Percentiles rank a stretch among this genome's conserved stretches.
Evolutionary conservation across 2,888 invertebrate species (phyloP).

Genomic region (Xanthorhoe spadicearia): DNA sequence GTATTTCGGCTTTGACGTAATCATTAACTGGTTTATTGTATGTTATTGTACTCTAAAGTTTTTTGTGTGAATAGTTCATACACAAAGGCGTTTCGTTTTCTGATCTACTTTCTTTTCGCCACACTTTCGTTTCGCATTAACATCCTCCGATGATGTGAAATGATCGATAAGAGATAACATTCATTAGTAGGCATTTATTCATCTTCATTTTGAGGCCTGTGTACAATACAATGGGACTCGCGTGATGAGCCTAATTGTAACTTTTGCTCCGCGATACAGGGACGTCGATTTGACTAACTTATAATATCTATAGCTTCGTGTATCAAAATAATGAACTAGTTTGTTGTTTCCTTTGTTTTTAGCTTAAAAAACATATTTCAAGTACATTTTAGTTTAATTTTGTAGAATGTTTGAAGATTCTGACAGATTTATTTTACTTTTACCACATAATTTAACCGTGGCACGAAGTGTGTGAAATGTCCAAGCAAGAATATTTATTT

Average conservation of each 20-base stretch:
- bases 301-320: too few species aligned
- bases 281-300: background rate
- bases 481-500: too few species aligned
- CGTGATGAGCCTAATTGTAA: background rate
- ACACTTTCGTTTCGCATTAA: slow-evolving; percentile 45
- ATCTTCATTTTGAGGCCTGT: background rate
- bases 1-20: slow-evolving; percentile 8
- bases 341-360: too few species aligned
- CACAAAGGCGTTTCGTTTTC: slow-evolving; percentile 41
- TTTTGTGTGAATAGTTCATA: slow-evolving; percentile 39
- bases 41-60: slow-evolving; percentile 30
- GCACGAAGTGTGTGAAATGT: too few species aligned
- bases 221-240: background rate
- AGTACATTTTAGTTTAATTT: too few species aligned
- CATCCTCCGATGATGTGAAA: slow-evolving; percentile 37
- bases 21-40: slow-evolving; percentile 28
- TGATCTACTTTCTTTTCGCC: slow-evolving; percentile 45
- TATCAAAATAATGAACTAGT: too few species aligned
- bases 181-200: slow-evolving; percentile 3
- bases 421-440: too few species aligned
- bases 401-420: too few species aligned
- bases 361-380: too few species aligned
- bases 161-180: slow-evolving; percentile 24
- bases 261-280: background rate
- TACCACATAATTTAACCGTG: too few species aligned